Conservation (phyloP, 1,140 invertebrate species). For the Musca vetustissima region DNA sequence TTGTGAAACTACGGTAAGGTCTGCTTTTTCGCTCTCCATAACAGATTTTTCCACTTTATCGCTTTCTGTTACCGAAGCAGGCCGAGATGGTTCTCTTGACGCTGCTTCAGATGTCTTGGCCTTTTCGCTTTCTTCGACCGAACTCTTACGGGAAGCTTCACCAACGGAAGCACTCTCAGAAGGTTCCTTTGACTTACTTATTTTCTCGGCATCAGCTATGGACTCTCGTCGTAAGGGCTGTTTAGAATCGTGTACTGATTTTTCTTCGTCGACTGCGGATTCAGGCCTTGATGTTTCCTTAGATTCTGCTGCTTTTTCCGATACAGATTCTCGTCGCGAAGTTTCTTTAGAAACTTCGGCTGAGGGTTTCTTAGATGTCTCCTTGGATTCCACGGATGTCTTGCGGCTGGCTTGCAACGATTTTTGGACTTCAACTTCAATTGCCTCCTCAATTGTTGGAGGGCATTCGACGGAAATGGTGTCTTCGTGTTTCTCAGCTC, state of each 20-base stretch:
- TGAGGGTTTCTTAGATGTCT: background rate
- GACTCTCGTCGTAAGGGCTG: conserved; percentile 30
- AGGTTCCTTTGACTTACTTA: conserved; percentile 20
- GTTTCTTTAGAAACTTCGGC: conserved; percentile 19
- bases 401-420: conserved; percentile 28
- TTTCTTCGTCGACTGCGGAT: conserved; percentile 28
- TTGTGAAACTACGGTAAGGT: background rate
- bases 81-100: background rate
- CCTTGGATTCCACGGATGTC: conserved; percentile 16
- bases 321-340: conserved; percentile 31
- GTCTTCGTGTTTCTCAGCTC: conserved; percentile 45
- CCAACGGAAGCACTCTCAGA: conserved; percentile 14
- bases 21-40: conserved; percentile 11
- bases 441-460: conserved; percentile 51
- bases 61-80: conserved; percentile 4
- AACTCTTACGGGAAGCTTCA: background rate
- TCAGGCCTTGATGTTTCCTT: conserved; percentile 30
- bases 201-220: conserved; percentile 29
- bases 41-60: conserved; percentile 25
- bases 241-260: conserved; percentile 23
- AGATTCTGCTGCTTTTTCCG: conserved; percentile 32
- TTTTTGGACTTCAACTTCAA: conserved; percentile 46
- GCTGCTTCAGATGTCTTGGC: background rate
- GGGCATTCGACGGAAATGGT: conserved; percentile 49
- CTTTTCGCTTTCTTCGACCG: background rate